Conservation (phyloP, 2,797 vertebrate genomes). For the Fistularia tabacaria region DNA sequence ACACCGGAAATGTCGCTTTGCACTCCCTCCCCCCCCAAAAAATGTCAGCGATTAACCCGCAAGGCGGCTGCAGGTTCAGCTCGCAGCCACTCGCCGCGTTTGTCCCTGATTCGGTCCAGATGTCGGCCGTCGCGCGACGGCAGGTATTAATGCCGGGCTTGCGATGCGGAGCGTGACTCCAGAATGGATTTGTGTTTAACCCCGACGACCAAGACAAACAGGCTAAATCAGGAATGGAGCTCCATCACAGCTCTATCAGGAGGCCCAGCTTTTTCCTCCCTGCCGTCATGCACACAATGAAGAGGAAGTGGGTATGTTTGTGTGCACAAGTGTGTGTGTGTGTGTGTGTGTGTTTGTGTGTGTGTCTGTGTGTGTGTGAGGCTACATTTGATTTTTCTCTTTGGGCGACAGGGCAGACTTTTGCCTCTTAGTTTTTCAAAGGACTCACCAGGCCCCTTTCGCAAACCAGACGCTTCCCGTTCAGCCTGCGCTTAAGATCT, state of each 20-base stretch:
- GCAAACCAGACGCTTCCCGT: background rate
- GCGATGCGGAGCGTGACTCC: background rate
- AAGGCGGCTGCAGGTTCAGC: constrained; percentile 3
- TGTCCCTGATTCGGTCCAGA: constrained; percentile 23
- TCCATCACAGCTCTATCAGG: constrained; percentile 56
- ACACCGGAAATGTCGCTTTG: constrained; percentile 25
- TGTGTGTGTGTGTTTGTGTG: constrained; percentile 3
- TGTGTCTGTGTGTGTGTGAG: background rate
- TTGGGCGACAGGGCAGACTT: too few relatives aligned
- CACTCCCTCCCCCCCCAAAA: constrained; percentile 11
- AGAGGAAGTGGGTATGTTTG: constrained; percentile 56
- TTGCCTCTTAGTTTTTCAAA: too few relatives aligned
- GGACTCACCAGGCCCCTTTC: too few relatives aligned
- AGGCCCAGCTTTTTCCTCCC: constrained; percentile 71
- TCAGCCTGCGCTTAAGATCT: background rate
- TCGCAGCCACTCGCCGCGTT: constrained; percentile 15
- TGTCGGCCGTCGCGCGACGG: constrained; percentile 4
- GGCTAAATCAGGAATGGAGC: constrained; percentile 58
- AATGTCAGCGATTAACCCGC: constrained; percentile 31
- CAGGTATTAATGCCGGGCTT: constrained; percentile 4
- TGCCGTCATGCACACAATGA: constrained; percentile 55
- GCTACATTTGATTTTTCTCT: constrained; percentile 6
- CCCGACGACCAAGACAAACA: constrained; percentile 46
- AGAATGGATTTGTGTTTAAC: constrained; percentile 8
- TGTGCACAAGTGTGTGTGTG: too few relatives aligned